A percentile compares a stretch with the other conserved stretches of the same genome.
These are phyloP conservation scores for Pseudomyrmex dendroicus DNA, from an alignment of 1,140 invertebrate genomes.

Conservation along the genomic window DNA sequence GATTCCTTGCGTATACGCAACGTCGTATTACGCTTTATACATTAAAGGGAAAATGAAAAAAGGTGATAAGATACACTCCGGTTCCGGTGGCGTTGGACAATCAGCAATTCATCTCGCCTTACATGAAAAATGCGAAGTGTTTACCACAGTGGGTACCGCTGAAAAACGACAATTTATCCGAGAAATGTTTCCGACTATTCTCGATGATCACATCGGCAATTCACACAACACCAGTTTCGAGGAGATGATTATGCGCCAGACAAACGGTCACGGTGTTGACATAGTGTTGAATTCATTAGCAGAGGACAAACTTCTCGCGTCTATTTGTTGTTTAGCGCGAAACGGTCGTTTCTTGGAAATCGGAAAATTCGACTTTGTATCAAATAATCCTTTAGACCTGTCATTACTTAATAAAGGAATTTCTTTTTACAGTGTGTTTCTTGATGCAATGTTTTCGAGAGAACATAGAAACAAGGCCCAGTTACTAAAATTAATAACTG, in stretches of 20 bases:
- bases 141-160: slow-evolving; percentile 89
- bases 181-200: slow-evolving; percentile 88
- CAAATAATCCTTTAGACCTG: too few relatives aligned
- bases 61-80: slow-evolving; percentile 90
- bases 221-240: slow-evolving; percentile 91
- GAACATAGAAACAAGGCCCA: too few relatives aligned
- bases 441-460: too few relatives aligned
- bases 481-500: too few relatives aligned
- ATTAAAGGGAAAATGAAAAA: slow-evolving; percentile 85
- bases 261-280: too few relatives aligned
- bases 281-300: too few relatives aligned
- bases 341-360: too few relatives aligned
- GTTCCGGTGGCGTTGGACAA: slow-evolving; percentile 91
- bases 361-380: too few relatives aligned
- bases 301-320: too few relatives aligned
- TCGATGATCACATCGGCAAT: slow-evolving; percentile 89
- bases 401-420: too few relatives aligned
- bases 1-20: slow-evolving; percentile 94
- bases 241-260: slow-evolving; percentile 84
- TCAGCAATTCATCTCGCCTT: slow-evolving; percentile 91
- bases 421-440: too few relatives aligned
- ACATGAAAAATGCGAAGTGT: slow-evolving; percentile 88
- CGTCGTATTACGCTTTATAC: slow-evolving; percentile 93
- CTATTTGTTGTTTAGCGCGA: too few relatives aligned
- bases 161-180: slow-evolving; percentile 90